A percentile compares a stretch with the other conserved stretches of the same genome.
Conservation (phyloP, 2,113 vertebrate species). For the Loxodonta africana region DNA sequence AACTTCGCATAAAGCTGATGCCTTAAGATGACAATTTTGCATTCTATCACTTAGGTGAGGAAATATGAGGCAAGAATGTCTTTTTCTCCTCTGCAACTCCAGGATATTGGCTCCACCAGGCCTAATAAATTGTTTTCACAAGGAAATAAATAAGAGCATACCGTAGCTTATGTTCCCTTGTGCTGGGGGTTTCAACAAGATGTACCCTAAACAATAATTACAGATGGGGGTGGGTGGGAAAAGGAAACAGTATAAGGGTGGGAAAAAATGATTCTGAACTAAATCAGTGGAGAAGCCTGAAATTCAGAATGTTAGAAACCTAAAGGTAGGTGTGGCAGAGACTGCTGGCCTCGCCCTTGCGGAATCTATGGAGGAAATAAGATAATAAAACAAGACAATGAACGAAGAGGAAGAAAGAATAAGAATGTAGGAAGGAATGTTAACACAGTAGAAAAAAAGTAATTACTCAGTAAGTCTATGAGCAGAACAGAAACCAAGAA, state of each 20-base stretch:
- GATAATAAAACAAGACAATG: not conserved
- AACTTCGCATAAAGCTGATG: constrained; percentile 44
- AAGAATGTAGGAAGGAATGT: constrained; percentile 35
- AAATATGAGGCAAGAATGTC: constrained; percentile 73
- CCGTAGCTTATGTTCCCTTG: constrained; percentile 53
- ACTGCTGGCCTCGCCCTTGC: not conserved
- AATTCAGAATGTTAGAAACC: not conserved
- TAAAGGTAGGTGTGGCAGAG: not conserved
- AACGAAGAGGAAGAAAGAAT: constrained; percentile 14
- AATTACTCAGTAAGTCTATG: not conserved
- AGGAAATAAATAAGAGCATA: constrained; percentile 72
- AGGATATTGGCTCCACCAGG: constrained; percentile 74
- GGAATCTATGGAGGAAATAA: not conserved
- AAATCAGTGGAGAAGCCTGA: not conserved
- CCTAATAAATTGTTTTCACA: constrained; percentile 78
- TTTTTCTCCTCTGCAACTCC: constrained; percentile 69
- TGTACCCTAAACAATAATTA: constrained; percentile 71
- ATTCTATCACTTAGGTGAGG: constrained; percentile 72
- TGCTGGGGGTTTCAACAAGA: constrained; percentile 40
- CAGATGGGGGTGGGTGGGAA: not conserved
- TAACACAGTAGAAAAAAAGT: not conserved
- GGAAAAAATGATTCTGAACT: not conserved
- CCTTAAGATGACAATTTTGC: constrained; percentile 66
- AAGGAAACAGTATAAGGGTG: constrained; percentile 41
- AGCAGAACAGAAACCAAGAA: not conserved